phyloP scores from a whole-genome alignment of 1,140 invertebrate species.

The Macrosteles quadrilineatus region DNA sequence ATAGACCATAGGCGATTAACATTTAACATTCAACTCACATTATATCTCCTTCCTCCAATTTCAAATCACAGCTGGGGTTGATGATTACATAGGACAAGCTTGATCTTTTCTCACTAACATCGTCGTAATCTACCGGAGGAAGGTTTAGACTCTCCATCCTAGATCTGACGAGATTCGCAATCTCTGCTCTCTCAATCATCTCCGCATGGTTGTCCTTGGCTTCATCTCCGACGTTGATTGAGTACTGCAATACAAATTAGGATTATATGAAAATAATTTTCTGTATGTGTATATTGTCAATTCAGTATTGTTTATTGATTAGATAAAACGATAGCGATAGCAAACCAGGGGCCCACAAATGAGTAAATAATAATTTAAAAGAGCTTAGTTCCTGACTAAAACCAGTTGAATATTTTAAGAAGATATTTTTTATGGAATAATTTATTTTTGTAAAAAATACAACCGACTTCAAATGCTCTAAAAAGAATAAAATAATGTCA shows the following conservation, averaged over 20 bases:
- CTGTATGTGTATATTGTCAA: constrained; percentile 29
- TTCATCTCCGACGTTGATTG: constrained; percentile 77
- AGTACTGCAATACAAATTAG: constrained; percentile 63
- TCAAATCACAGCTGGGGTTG: constrained; percentile 96
- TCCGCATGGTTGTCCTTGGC: constrained; percentile 83
- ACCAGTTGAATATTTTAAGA: too few relatives aligned
- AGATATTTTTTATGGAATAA: too few relatives aligned
- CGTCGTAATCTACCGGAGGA: constrained; percentile 87
- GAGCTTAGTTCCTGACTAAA: too few relatives aligned
- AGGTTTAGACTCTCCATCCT: constrained; percentile 92
- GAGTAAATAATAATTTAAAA: background rate
- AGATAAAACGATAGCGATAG: background rate
- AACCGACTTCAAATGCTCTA: too few relatives aligned
- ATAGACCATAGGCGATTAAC: too few relatives aligned
- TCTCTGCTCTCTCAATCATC: constrained; percentile 92
- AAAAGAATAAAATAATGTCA: too few relatives aligned
- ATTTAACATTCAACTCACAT: constrained; percentile 65
- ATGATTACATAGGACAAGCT: constrained; percentile 97
- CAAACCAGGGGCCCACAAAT: background rate
- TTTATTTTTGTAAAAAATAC: too few relatives aligned
- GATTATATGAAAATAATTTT: constrained; percentile 19
- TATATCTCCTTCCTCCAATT: constrained; percentile 94
- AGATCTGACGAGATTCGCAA: constrained; percentile 89
- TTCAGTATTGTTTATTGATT: constrained; percentile 35
- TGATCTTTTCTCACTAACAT: constrained; percentile 88